phyloP scores from a whole-genome alignment of 2,888 invertebrate species.

The Serripes groenlandicus region DNA sequence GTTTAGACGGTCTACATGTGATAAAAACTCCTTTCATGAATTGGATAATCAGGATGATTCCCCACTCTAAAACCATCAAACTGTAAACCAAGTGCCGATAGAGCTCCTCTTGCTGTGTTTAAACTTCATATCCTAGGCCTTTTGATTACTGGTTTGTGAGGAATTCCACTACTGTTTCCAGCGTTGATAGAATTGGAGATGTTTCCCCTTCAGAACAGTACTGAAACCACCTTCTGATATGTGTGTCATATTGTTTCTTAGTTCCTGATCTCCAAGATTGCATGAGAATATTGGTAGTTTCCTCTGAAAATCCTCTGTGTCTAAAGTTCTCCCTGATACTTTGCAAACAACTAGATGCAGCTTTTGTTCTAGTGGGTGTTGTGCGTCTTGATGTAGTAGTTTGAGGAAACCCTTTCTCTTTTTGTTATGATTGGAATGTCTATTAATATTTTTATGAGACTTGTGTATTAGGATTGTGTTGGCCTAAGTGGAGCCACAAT shows the following conservation, averaged over 20 bases:
- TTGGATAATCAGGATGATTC: constrained; percentile 29
- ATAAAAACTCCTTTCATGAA: constrained; percentile 33
- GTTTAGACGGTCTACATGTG: too few species aligned
- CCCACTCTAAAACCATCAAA: constrained; percentile 32
- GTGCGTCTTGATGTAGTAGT: neutral
- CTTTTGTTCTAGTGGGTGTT: neutral
- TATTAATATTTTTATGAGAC: neutral
- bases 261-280: constrained; percentile 19
- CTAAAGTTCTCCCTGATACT: constrained; percentile 1
- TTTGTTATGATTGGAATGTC: too few species aligned
- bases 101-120: too few species aligned
- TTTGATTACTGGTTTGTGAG: constrained; percentile 16
- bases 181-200: neutral
- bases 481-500: constrained; percentile 18
- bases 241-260: constrained; percentile 18
- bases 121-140: constrained; percentile 29
- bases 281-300: constrained; percentile 16
- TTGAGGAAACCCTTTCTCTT: neutral
- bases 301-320: constrained; percentile 6
- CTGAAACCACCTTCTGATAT: constrained; percentile 3
- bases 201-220: constrained; percentile 14
- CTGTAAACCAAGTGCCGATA: constrained; percentile 24
- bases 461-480: constrained; percentile 16
- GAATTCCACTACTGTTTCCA: constrained; percentile 16
- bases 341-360: constrained; percentile 9